Conservation (phyloP, 2,113 vertebrate species). For the Desmodus rotundus region DNA sequence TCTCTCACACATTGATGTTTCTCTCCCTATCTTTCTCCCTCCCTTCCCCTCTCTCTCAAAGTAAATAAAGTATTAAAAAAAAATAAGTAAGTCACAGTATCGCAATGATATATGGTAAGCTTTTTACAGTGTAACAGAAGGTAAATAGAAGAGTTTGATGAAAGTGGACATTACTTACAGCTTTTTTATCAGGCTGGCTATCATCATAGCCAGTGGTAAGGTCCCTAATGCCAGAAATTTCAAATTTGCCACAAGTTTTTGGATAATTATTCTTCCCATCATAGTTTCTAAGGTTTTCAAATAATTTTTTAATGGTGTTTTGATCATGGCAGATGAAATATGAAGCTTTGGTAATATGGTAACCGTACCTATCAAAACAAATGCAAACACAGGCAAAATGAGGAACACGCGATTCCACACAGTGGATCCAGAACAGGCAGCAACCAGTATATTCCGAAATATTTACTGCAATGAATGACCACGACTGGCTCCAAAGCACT, state of each 20-base stretch:
- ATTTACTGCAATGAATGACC: background rate
- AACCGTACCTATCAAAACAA: slow-evolving; percentile 88
- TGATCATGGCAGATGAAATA: slow-evolving; percentile 97
- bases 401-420: background rate
- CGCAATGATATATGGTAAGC: background rate
- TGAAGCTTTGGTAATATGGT: slow-evolving; percentile 94
- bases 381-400: background rate
- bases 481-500: background rate
- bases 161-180: slow-evolving; percentile 83
- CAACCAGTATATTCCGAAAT: background rate
- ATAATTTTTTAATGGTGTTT: slow-evolving; percentile 86
- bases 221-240: slow-evolving; percentile 89
- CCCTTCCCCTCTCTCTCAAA: too few species aligned
- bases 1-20: too few species aligned
- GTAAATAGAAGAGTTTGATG: background rate
- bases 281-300: slow-evolving; percentile 91
- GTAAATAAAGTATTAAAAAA: too few species aligned
- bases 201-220: slow-evolving; percentile 95
- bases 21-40: too few species aligned
- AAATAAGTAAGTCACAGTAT: too few species aligned
- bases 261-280: slow-evolving; percentile 88
- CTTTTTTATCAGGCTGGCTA: slow-evolving; percentile 89
- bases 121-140: background rate
- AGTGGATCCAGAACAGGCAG: background rate
- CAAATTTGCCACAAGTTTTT: slow-evolving; percentile 88